A percentile compares a stretch with the other conserved stretches of the same genome.
These are phyloP conservation scores for Operophtera brumata DNA, from an alignment of 2,888 invertebrate genomes.

Conservation along the genomic window DNA sequence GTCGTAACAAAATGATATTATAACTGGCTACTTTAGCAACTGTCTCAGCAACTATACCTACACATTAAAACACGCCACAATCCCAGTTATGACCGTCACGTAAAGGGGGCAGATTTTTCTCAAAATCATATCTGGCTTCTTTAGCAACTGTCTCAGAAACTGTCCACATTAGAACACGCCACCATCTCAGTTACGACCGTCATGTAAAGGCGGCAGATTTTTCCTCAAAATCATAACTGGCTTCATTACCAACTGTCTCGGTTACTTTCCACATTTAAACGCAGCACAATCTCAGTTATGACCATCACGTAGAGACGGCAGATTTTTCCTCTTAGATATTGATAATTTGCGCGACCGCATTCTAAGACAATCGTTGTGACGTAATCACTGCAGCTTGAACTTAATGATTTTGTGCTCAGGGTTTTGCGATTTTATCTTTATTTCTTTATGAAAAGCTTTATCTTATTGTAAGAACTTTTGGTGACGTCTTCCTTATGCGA, in stretches of 20 bases:
- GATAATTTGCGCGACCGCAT: constrained; percentile 51
- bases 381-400: not conserved
- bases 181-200: too few species aligned
- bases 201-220: too few species aligned
- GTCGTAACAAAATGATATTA: not conserved
- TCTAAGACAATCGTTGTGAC: constrained; percentile 4
- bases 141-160: too few species aligned
- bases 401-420: not conserved
- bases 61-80: constrained; percentile 37
- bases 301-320: constrained; percentile 56
- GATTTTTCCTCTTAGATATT: constrained; percentile 63
- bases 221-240: not conserved
- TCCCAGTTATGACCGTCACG: constrained; percentile 57
- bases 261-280: constrained; percentile 27
- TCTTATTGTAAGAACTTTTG: not conserved
- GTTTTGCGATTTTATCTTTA: not conserved
- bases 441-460: not conserved
- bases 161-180: too few species aligned
- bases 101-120: constrained; percentile 61
- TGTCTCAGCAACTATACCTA: not conserved
- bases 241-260: not conserved
- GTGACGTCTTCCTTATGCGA: too few species aligned
- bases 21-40: not conserved
- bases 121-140: too few species aligned
- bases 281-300: constrained; percentile 49